Evolutionary conservation across 2,888 invertebrate genomes (phyloP), one percentile per base, ranked within the genome.

Genomic region (Agrochola lychnidis): DNA sequence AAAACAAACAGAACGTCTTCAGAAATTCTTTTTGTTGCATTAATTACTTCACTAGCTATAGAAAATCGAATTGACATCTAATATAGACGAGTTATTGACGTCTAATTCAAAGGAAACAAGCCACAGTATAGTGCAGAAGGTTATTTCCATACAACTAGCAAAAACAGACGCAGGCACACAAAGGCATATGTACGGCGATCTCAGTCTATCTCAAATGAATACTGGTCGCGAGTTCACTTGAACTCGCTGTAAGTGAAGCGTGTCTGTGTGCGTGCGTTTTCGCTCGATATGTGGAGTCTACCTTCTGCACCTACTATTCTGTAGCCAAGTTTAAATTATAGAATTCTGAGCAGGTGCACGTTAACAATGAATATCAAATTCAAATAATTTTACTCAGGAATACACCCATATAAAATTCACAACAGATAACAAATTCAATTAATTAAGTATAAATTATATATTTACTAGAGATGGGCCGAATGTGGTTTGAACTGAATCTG

Each of bases 41-140:
- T 70, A 3, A 53, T 78, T 62, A 30, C 14, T 79, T 19, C n/a
- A 48, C 10, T 51, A n/a, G 25, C 40, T 48, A 56, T 48, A 62
- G 4, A 62, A 30, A 70, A 79, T 79, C 7, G 19, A 71, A 62
- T 48, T 40, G 22, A 70, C 9, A 19, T 53, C 3, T 53, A 53
- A 53, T 62, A 73, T 16, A 57, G 56, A 36, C 42, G 12, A 62
- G 48, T 16, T 12, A 57, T n/a, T n/a, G n/a, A 56, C 57, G 57
- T 72, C 25, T n/a, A 48, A 63, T 51, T 53, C 9, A 71, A 56
- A 73, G 10, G 3, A 0, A 63, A 25, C 4, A 6, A 40, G 4
- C 14, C 4, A 48, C 22, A 57, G 9, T 10, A 19, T 10, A 48
- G 1, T 40, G 1, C 19, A 59, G 14, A 59, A 68, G 25, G 69